Conservation (phyloP, 1,140 invertebrate species). For the Hyles euphorbiae region DNA sequence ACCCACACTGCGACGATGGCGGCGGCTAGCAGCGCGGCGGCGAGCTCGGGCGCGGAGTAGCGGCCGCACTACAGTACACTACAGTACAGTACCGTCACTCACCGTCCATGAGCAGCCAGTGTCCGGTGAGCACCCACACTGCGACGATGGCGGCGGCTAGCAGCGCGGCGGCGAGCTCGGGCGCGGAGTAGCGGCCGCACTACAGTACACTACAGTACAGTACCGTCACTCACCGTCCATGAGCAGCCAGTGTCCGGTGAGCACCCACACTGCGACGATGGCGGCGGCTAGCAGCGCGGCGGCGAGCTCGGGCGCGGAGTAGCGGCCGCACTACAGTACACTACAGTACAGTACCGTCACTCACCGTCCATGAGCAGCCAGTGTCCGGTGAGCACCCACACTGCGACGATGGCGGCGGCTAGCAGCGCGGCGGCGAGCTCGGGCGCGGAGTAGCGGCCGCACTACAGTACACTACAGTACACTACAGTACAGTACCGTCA, state of each 20-base stretch:
- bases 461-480: no score
- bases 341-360: background rate
- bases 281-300: constrained; percentile 94
- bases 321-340: constrained; percentile 89
- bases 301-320: constrained; percentile 94
- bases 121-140: constrained; percentile 97
- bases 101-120: constrained; percentile 99
- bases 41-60: constrained; percentile 94
- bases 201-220: background rate
- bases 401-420: constrained; percentile 94
- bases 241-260: constrained; percentile 97
- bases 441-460: constrained; percentile 95
- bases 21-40: constrained; percentile 94
- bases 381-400: constrained; percentile 97
- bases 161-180: constrained; percentile 95
- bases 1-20: constrained; percentile 98
- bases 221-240: constrained; percentile 88
- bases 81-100: constrained; percentile 18
- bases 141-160: constrained; percentile 95
- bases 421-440: constrained; percentile 95
- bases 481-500: background rate
- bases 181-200: constrained; percentile 95
- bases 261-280: constrained; percentile 97
- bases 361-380: constrained; percentile 98
- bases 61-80: constrained; percentile 86